Conservation (phyloP, 2,113 vertebrate genomes). For the Solenodon paradoxus region DNA sequence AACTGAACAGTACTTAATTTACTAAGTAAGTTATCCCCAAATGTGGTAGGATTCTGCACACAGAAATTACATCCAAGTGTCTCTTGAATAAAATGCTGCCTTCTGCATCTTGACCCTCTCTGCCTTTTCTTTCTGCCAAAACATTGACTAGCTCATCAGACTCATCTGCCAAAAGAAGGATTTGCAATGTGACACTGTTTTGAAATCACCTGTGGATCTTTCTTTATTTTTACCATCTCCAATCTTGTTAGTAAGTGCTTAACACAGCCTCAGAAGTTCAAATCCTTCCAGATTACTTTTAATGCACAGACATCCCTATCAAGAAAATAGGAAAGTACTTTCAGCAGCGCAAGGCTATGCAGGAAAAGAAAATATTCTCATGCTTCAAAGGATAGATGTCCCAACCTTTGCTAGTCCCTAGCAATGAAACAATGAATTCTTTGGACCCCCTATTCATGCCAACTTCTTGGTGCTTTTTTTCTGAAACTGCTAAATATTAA, state of each 20-base stretch:
- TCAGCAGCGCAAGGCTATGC: background rate
- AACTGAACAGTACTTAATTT: background rate
- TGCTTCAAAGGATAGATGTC: background rate
- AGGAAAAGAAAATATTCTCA: background rate
- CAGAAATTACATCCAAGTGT: background rate
- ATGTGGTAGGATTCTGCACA: background rate
- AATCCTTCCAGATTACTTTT: constrained; percentile 44
- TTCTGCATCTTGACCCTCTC: background rate
- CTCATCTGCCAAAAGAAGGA: background rate
- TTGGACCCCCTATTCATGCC: background rate
- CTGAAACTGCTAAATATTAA: constrained; percentile 1
- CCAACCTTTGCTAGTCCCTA: background rate
- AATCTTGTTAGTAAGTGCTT: constrained; percentile 55
- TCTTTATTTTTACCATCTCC: background rate
- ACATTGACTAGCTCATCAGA: background rate
- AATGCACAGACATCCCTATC: background rate
- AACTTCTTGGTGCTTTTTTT: background rate
- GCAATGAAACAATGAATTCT: background rate
- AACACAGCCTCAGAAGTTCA: constrained; percentile 19
- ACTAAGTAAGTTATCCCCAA: background rate
- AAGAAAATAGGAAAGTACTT: background rate
- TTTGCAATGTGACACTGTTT: background rate
- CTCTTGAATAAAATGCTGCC: background rate
- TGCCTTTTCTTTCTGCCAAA: background rate
- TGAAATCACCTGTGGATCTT: constrained; percentile 41